A percentile compares a stretch with the other conserved stretches of the same genome.
phyloP scores from a whole-genome alignment of 2,888 invertebrate species.

The Beris chalybata region DNA sequence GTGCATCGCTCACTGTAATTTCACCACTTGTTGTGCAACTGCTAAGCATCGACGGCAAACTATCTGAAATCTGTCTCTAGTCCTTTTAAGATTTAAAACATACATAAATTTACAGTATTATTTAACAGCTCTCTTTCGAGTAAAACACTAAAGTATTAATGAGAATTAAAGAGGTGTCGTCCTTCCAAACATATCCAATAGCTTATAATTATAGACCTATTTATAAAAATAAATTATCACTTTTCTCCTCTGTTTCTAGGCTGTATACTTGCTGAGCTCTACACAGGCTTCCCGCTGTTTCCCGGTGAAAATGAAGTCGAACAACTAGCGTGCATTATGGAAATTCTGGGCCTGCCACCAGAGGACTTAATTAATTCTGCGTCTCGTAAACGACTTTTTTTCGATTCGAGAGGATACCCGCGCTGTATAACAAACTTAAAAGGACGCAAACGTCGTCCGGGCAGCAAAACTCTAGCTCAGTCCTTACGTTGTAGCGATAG shows the following conservation, averaged over 20 bases:
- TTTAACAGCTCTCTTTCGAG: no score
- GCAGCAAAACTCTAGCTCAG: constrained; percentile 77
- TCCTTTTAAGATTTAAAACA: no score
- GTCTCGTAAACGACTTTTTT: constrained; percentile 82
- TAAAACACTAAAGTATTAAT: no score
- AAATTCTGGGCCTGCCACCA: constrained; percentile 88
- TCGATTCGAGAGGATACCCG: constrained; percentile 86
- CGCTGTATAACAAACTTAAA: constrained; percentile 91
- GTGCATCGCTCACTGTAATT: no score
- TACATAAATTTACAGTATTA: no score
- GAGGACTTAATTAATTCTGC: constrained; percentile 83
- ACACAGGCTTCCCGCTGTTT: constrained; percentile 93
- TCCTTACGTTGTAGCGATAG: constrained; percentile 85
- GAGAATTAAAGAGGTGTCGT: no score
- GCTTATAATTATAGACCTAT: no score
- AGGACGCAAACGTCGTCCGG: constrained; percentile 87
- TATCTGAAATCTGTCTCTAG: no score
- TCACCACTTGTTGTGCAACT: no score
- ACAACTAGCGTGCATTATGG: constrained; percentile 96
- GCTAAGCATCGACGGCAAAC: no score
- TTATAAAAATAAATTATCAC: no score
- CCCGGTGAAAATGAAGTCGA: constrained; percentile 97
- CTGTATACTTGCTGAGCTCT: constrained; percentile 93
- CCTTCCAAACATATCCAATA: no score
- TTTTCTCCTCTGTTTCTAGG: constrained; percentile 58